Evolutionary conservation across 2,888 invertebrate species (phyloP).

Genomic region (Blera fallax): DNA sequence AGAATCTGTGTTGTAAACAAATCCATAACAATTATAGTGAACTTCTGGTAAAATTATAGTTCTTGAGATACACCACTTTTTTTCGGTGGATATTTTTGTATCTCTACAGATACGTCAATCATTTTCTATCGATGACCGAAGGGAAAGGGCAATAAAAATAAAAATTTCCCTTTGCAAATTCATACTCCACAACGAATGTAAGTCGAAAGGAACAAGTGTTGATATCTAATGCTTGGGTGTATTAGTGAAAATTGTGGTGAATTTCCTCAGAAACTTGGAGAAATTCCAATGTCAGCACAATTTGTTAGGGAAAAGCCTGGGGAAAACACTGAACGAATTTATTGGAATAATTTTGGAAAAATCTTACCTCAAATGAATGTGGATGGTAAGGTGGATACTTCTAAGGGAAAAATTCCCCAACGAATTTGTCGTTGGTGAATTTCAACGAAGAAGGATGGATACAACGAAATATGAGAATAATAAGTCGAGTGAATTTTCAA

Average conservation of each 20-base stretch:
- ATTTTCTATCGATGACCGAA: conserved; percentile 48
- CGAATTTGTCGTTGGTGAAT: conserved; percentile 25
- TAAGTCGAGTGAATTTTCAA: conserved; percentile 35
- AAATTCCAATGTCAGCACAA: conserved; percentile 41
- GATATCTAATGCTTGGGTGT: not conserved
- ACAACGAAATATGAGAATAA: conserved; percentile 1
- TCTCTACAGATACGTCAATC: conserved; percentile 36
- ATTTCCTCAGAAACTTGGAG: conserved; percentile 8
- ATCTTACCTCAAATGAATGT: conserved; percentile 48
- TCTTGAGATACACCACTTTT: not conserved
- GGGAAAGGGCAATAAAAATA: conserved; percentile 41
- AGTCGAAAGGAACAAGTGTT: conserved; percentile 32
- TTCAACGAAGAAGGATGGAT: not conserved
- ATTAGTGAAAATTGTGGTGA: conserved; percentile 34
- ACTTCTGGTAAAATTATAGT: not conserved
- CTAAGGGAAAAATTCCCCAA: conserved; percentile 13
- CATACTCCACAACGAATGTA: not conserved
- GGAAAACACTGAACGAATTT: conserved; percentile 37
- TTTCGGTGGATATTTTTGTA: not conserved
- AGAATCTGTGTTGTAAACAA: conserved; percentile 36
- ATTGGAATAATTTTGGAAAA: conserved; percentile 9
- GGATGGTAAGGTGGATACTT: conserved; percentile 36
- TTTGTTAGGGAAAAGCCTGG: not conserved
- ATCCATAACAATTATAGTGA: conserved; percentile 43
- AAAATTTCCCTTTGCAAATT: conserved; percentile 4